These are phyloP conservation scores for Parnassius apollo DNA, from an alignment of 2,888 invertebrate species.

Conservation along the genomic window DNA sequence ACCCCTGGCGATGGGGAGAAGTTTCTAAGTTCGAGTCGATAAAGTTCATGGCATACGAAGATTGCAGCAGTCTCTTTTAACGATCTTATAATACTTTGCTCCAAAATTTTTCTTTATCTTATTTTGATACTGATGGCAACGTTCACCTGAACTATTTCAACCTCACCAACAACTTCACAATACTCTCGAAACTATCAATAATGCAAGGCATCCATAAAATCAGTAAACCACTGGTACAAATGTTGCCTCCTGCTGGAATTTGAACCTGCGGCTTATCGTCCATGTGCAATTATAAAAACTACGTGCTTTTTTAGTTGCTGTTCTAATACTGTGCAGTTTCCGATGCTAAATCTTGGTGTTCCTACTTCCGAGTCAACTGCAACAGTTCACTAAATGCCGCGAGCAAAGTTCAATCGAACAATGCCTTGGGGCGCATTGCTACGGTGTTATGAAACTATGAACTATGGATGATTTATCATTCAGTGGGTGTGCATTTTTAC, in stretches of 20 bases:
- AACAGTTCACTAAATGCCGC: conserved; percentile 72
- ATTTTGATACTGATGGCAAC: no score
- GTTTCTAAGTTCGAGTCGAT: no score
- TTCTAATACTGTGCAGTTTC: background rate
- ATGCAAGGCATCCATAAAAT: no score
- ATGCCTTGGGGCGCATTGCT: conserved; percentile 38
- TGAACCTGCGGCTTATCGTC: background rate
- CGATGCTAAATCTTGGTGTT: conserved; percentile 2
- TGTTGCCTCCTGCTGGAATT: background rate
- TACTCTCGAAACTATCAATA: no score
- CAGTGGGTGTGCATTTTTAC: conserved; percentile 36
- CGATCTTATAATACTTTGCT: no score
- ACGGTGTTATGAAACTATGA: conserved; percentile 52
- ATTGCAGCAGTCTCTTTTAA: no score
- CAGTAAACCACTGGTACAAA: background rate
- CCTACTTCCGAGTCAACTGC: conserved; percentile 41
- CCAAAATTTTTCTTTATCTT: no score
- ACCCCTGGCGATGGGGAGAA: no score
- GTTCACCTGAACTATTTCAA: no score
- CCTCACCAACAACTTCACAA: no score
- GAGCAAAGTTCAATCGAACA: conserved; percentile 72
- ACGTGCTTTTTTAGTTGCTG: background rate
- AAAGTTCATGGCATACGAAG: no score
- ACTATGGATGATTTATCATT: conserved; percentile 25
- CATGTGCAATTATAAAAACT: no score